Evolutionary conservation across 2,888 invertebrate genomes (phyloP), one percentile per base, ranked within the genome.

Genomic region (Habroteleia sp.): DNA sequence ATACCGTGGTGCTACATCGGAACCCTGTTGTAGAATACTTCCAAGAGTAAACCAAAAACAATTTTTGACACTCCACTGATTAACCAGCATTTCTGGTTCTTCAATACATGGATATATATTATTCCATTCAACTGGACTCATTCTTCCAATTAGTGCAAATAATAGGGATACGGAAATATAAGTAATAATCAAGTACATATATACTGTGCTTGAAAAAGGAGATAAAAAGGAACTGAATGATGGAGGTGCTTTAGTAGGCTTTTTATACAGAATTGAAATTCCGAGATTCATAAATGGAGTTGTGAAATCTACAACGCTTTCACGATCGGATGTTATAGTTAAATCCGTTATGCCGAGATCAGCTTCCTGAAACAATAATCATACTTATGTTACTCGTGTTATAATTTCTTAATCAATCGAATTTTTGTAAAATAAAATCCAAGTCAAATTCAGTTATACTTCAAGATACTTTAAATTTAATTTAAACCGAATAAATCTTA

Each of bases 211-310:
- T 0, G 96, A 95, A 87, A 97, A 94, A 0, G 97, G 97, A 11
- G 95, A 94, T 86, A 97, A 92, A 87, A 98, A 98, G 1, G 97
- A 96, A 87, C 97, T 97, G 8, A 97, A 90, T 83, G 95, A 93
- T 0, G 97, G 97, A 0, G 95, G 93, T 80, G 94, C 93, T 79
- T 94, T 95, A 76, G 93, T 93, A 0, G 97, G 97, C 82, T 95
- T 96, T 83, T 94, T 94, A 89, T 94, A 97, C 27, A 97, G 89
- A 83, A 98, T 97, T 27, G 95, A 94, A 79, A 97, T 97, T 44
- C 95, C 95, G 6, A 97, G 91, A 87, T 96, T 96, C 95, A 98
- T 96, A 86, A 97, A 98, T 0, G 97, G 97, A 88, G 94, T 95
- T 0, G 97, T 97, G 84, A 98, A 98, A 89, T 97, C 97, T 0